Evolutionary conservation across 2,113 vertebrate genomes (phyloP).

Genomic region (Channa argus): DNA sequence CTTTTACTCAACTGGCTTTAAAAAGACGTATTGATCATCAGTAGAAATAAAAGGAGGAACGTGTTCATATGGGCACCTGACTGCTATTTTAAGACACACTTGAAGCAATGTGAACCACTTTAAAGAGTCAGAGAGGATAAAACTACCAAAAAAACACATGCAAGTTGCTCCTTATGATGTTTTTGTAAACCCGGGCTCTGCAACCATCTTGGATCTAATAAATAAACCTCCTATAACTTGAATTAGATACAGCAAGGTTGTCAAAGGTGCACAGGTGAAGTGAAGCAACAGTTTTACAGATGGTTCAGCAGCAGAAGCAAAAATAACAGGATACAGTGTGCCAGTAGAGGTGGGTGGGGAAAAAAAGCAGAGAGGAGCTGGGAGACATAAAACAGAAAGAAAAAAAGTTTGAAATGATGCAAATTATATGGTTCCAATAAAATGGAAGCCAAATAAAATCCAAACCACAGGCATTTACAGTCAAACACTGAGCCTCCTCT

Average conservation of each 20-base stretch:
- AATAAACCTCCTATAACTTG: not conserved
- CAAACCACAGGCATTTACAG: conserved; percentile 22
- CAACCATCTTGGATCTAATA: not conserved
- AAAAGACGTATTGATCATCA: too few species aligned
- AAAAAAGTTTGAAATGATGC: conserved; percentile 5
- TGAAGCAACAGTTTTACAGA: conserved; percentile 42
- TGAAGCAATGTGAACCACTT: too few species aligned
- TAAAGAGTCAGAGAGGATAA: too few species aligned
- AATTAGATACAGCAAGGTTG: conserved; percentile 6
- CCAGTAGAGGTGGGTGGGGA: conserved; percentile 63
- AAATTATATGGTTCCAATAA: conserved; percentile 31
- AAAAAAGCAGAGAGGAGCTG: conserved; percentile 11
- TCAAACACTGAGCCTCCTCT: not conserved
- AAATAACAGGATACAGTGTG: conserved; percentile 55
- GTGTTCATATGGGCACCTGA: too few species aligned
- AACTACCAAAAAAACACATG: too few species aligned
- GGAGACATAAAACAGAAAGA: not conserved
- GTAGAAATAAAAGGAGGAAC: too few species aligned
- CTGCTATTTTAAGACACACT: too few species aligned
- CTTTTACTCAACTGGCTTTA: too few species aligned
- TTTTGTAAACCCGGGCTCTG: too few species aligned
- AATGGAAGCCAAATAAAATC: conserved; percentile 26
- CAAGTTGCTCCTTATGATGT: too few species aligned
- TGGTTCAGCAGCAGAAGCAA: conserved; percentile 39
- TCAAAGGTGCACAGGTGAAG: conserved; percentile 43